Evolutionary conservation across 1,140 invertebrate species (phyloP), one percentile per base, ranked within the genome.

Genomic region (Dolichoris vasculosae): DNA sequence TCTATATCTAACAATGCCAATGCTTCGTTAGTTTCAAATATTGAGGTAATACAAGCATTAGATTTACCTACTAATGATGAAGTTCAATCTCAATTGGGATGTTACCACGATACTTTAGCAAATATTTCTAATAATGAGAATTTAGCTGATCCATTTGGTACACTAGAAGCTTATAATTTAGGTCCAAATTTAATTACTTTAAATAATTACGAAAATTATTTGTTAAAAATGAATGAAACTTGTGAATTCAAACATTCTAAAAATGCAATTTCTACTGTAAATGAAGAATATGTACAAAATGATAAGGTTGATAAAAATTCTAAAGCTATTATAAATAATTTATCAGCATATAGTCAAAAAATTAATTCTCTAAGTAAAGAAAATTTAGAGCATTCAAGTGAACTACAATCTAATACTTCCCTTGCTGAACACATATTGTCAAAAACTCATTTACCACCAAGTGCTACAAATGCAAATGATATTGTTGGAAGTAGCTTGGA

Each of bases 401-500:
- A 88, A 20, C 11, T 84, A 86, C 85, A 85, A 71, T 23, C 38
- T 63, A 87, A 87, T 84, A 43, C 86, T 76, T 38, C 81, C 48
- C 82, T 89, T 78, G 90, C 88, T 32, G 90, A 92, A 77, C 81
- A 88, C 80, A 90, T 93, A 67, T 80, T 92, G 26, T 88, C 89
- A 23, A 90, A 90, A 67, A 90, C 90, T 63, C 77, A 93, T 48
- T 84, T 91, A 51, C 89, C 90, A 32, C 90, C 91, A 30, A 92
- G 89, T 88, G 86, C 88, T 11, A 83, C 90, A 26, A 86, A 91
- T 46, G 59, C 86, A 2, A 84, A 86, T 40, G 90, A 92, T 67
- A 92, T 93, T 55, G 88, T 92, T 69, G 90, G 90, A 13, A 93
- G 93, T 76, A 92, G 90, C 55, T 85, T 93, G 26, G 89, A 92